These are phyloP conservation scores for Margarornis squamiger DNA, from an alignment of 2,797 vertebrate species.

Conservation along the genomic window DNA sequence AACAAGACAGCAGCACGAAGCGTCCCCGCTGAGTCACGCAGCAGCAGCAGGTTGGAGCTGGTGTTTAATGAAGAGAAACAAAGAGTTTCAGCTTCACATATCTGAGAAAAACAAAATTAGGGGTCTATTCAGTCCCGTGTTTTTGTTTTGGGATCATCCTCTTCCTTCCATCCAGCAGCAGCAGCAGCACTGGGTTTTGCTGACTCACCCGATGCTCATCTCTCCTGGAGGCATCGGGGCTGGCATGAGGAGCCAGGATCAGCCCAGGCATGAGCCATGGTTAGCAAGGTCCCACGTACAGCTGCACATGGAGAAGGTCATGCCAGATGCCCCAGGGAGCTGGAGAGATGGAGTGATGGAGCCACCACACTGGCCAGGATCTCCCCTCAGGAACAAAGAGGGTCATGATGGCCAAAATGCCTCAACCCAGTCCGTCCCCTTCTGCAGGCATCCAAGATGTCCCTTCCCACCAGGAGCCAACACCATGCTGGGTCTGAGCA, in stretches of 20 bases:
- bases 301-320: rapidly evolving
- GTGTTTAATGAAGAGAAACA: not conserved
- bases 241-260: not conserved
- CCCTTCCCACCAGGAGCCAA: not conserved
- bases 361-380: not conserved
- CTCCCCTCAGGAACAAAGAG: rapidly evolving
- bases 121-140: not conserved
- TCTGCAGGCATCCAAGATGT: rapidly evolving
- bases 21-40: not conserved
- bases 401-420: rapidly evolving
- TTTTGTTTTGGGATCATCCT: not conserved
- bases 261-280: not conserved
- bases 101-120: not conserved
- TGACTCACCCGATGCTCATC: rapidly evolving
- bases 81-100: not conserved
- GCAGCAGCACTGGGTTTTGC: not conserved
- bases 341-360: not conserved
- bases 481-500: rapidly evolving
- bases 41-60: not conserved
- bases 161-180: not conserved
- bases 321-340: not conserved
- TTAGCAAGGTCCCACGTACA: rapidly evolving
- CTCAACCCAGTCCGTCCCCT: not conserved
- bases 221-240: not conserved
- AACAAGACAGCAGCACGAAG: not conserved